Conservation (phyloP, 1,140 invertebrate species). For the Drosophila melanogaster region DNA sequence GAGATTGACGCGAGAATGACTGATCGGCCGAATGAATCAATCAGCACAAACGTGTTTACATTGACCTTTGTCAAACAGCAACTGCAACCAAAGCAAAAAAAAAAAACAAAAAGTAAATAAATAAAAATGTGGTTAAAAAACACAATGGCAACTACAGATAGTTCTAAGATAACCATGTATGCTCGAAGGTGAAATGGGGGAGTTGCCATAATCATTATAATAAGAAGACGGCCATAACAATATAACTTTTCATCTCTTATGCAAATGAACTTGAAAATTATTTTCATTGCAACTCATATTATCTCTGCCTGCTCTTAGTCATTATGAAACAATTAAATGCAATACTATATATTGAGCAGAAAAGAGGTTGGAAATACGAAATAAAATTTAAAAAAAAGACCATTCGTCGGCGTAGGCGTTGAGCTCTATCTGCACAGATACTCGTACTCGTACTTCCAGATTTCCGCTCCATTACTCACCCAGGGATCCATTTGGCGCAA, state of each 20-base stretch:
- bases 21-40: constrained; percentile 29
- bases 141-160: constrained; percentile 25
- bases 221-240: constrained; percentile 46
- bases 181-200: constrained; percentile 19
- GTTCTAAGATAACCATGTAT: constrained; percentile 21
- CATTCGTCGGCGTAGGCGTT: constrained; percentile 23
- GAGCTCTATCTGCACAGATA: constrained; percentile 22
- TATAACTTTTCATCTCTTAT: constrained; percentile 56
- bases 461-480: constrained; percentile 45
- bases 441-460: constrained; percentile 35
- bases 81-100: not conserved
- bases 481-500: constrained; percentile 39
- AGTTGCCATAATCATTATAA: constrained; percentile 29
- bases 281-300: constrained; percentile 44
- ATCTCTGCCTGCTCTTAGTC: constrained; percentile 34
- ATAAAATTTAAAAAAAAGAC: not conserved
- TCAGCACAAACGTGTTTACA: constrained; percentile 36
- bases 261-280: constrained; percentile 64
- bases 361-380: constrained; percentile 1
- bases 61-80: constrained; percentile 36
- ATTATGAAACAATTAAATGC: constrained; percentile 49
- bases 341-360: constrained; percentile 10
- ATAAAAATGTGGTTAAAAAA: not conserved
- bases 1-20: constrained; percentile 25
- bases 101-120: too few relatives aligned